Conservation (phyloP, 2,797 vertebrate species). For the Rhinella marina region DNA sequence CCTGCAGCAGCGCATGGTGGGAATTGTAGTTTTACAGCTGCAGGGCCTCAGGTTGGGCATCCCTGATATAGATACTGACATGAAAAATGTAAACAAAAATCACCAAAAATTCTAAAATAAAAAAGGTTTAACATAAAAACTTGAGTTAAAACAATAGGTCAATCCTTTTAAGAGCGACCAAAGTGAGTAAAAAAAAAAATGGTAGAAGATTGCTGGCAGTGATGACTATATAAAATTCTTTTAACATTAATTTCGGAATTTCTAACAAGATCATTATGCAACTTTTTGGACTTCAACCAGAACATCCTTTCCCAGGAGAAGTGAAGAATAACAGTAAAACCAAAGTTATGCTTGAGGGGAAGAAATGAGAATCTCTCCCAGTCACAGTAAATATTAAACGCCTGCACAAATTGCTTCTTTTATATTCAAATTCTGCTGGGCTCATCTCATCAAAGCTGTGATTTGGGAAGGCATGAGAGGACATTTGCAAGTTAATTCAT, state of each 20-base stretch:
- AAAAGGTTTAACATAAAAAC: too few relatives aligned
- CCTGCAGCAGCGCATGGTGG: too few relatives aligned
- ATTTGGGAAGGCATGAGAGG: neutral
- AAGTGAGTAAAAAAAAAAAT: neutral
- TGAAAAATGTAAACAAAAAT: too few relatives aligned
- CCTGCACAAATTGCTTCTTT: constrained; percentile 22
- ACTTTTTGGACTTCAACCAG: constrained; percentile 8
- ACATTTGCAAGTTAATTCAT: constrained; percentile 35
- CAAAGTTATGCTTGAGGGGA: constrained; percentile 9
- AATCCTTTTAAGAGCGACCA: neutral
- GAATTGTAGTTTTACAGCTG: too few relatives aligned
- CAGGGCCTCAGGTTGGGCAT: too few relatives aligned
- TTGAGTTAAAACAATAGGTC: too few relatives aligned
- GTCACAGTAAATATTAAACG: constrained; percentile 30
- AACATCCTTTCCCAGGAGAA: constrained; percentile 25
- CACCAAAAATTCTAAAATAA: too few relatives aligned
- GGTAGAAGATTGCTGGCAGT: neutral
- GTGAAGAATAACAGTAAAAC: constrained; percentile 6
- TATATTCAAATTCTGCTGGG: constrained; percentile 33
- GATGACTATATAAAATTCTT: neutral
- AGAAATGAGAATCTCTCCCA: constrained; percentile 5
- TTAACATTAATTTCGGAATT: constrained; percentile 7
- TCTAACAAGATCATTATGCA: constrained; percentile 24
- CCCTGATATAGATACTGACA: too few relatives aligned
- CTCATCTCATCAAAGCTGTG: constrained; percentile 3